These are phyloP conservation scores for Lontra canadensis DNA, from an alignment of 2,113 vertebrate genomes.

Conservation along the genomic window DNA sequence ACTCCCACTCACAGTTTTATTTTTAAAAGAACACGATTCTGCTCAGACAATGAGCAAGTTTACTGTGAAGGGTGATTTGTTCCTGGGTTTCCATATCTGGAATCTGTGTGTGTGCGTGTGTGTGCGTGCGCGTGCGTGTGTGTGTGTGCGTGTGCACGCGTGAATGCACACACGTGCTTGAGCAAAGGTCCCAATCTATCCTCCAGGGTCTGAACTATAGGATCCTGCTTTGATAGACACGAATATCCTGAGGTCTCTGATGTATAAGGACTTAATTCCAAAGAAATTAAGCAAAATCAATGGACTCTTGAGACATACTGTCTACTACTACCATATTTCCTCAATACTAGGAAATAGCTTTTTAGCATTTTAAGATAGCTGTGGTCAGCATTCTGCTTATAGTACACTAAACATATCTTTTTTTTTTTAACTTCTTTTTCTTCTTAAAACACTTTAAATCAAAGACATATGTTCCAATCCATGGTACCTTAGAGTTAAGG, in stretches of 20 bases:
- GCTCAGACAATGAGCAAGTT: slow-evolving; percentile 76
- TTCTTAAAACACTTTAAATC: background rate
- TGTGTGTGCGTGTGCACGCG: background rate
- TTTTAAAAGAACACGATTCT: slow-evolving; percentile 76
- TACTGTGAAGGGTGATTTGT: slow-evolving; percentile 65
- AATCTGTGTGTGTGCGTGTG: background rate
- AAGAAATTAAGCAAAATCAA: slow-evolving; percentile 47
- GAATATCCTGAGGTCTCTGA: background rate
- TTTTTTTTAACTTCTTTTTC: background rate
- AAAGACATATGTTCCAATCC: background rate
- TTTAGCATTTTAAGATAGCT: slow-evolving; percentile 31
- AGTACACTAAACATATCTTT: background rate
- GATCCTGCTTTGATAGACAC: background rate
- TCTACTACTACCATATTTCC: background rate
- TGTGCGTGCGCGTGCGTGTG: background rate
- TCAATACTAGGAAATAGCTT: slow-evolving; percentile 9
- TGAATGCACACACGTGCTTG: too few relatives aligned
- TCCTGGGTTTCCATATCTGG: slow-evolving; percentile 56
- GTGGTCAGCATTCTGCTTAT: background rate
- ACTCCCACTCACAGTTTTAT: slow-evolving; percentile 76
- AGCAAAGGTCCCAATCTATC: background rate
- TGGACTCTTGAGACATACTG: background rate
- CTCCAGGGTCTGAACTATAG: background rate
- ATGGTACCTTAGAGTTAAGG: background rate
- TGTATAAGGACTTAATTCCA: slow-evolving; percentile 31